Evolutionary conservation across 2,113 vertebrate species (phyloP), one percentile per base, ranked within the genome.

Genomic region (Eupsittula cactorum): DNA sequence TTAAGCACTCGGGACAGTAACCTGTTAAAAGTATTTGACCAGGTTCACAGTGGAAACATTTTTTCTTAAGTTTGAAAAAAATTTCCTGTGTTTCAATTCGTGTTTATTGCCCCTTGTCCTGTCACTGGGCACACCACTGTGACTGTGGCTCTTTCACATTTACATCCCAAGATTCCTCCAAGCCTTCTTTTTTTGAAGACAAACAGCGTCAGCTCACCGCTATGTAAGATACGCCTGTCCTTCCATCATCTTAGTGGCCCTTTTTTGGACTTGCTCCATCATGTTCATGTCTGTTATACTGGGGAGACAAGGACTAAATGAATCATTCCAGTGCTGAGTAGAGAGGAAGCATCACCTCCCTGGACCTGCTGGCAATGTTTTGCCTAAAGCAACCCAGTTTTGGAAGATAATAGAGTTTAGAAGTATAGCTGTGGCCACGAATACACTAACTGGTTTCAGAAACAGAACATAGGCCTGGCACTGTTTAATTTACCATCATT

Each of bases 151-250:
- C 2, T 53, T 71, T 50, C 31, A 53, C 7, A 44, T 76, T 91
- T 39, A 80, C 18, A 37, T 87, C 16, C 29, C 1, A 2, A 68
- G n/a, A 65, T 27, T 9, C 13, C 9, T 8, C 7, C 41, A 60
- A 50, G 19, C 27, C 19, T 68, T 28, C 17, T 20, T 46, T 65
- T 65, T 11, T 39, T 42, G 35, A 50, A 13, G 25, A 64, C 4
- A 14, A 73, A 28, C 7, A 49, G 13, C 16, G 12, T 53, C 16
- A 69, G 18, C 16, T 50, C 4, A 60, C 21, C 13, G 62, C 9
- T 39, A 33, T 19, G 20, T 16, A 39, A 53, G 10, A 44, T 16
- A 14, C 0, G 1, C 10, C 28, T 2, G 6, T 4, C 4, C 7
- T 29, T 46, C 23, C 59, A 46, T 28, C 24, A 41, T 14, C 50